Conservation (phyloP, 1,140 invertebrate genomes). For the Bombyx mori region ASM3026992v2 NC_085123.1:6114001-6114500, state of each 20-base stretch:
- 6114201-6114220: no score
- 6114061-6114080: no score
- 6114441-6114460: conserved; percentile 72
- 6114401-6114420: conserved; percentile 75
- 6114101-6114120: no score
- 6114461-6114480: conserved; percentile 79
- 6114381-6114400: conserved; percentile 81
- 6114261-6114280: conserved; percentile 71
- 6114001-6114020: no score
- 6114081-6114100: no score
- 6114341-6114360: conserved; percentile 84
- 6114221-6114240: no score
- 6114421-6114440: conserved; percentile 77
- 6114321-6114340: conserved; percentile 90
- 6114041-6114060: no score
- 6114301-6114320: conserved; percentile 93
- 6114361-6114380: conserved; percentile 80
- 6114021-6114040: no score
- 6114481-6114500: conserved; percentile 75
- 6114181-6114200: no score
- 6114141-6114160: no score
- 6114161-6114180: no score
- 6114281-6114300: conserved; percentile 95
- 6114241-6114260: background rate
- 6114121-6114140: no score